phyloP scores from a whole-genome alignment of 1,140 invertebrate genomes.

The Andrena cerasifolii region DNA sequence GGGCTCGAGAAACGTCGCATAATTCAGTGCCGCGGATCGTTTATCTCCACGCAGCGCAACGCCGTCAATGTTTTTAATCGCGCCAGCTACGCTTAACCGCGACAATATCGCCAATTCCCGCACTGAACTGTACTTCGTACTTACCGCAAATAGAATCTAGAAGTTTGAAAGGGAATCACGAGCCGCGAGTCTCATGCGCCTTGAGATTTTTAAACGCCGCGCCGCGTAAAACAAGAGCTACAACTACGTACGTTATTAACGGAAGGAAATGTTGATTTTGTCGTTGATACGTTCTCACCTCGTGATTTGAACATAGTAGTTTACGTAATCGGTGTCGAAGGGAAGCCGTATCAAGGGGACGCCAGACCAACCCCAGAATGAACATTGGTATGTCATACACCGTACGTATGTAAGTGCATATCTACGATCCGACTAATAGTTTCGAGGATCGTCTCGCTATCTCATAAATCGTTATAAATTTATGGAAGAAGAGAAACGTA shows the following conservation, averaged over 20 bases:
- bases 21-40: neutral
- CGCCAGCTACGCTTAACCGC: neutral
- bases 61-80: neutral
- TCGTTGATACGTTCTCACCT: neutral
- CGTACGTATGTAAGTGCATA: too few relatives aligned
- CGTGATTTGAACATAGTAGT: neutral
- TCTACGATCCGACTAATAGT: neutral
- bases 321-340: neutral
- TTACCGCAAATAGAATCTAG: neutral
- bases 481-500: too few relatives aligned
- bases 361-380: neutral
- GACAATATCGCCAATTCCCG: neutral
- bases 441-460: neutral
- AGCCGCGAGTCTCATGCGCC: neutral
- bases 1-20: too few relatives aligned
- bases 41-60: neutral
- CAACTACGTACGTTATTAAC: too few relatives aligned
- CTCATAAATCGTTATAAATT: too few relatives aligned
- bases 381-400: neutral
- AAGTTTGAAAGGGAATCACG: neutral
- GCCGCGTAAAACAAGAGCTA: too few relatives aligned
- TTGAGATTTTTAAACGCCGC: too few relatives aligned
- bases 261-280: neutral
- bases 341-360: conserved; percentile 32
- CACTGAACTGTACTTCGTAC: neutral